Conservation (phyloP, 2,113 vertebrate genomes). For the Oryzias javanicus region DNA sequence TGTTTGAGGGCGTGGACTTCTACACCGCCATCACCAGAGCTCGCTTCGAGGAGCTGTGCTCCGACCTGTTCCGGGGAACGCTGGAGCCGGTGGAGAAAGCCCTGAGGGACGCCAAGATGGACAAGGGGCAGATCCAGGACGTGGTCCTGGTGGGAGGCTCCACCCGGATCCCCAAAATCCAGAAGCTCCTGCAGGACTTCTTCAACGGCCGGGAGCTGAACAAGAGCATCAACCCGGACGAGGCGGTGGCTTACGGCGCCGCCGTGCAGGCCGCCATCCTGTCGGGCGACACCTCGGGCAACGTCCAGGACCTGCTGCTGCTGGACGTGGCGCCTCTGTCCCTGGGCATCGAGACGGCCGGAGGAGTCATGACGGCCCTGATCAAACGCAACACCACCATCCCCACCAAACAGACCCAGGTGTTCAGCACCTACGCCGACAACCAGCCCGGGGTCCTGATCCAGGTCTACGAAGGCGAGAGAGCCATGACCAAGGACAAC, state of each 20-base stretch:
- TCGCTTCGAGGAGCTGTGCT: no score
- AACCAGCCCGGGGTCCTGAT: conserved; percentile 8
- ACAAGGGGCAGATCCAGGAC: conserved; percentile 4
- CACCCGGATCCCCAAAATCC: conserved; percentile 3
- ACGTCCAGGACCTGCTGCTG: no score
- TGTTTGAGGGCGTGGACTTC: no score
- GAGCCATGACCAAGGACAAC: no score
- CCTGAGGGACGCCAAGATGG: no score
- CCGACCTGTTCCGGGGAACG: no score
- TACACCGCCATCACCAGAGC: no score
- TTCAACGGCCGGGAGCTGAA: conserved; percentile 3
- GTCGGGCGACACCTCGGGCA: conserved; percentile 1
- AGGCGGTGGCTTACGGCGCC: conserved; percentile 5
- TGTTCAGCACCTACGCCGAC: conserved; percentile 1
- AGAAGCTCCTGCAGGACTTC: conserved; percentile 7
- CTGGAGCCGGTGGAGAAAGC: no score
- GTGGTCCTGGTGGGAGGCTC: conserved; percentile 7
- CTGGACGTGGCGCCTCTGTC: no score
- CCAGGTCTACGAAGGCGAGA: conserved; percentile 4
- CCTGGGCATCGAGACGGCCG: no score
- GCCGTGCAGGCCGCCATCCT: conserved; percentile 6
- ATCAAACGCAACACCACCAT: conserved; percentile 10
- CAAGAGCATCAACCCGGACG: conserved; percentile 7
- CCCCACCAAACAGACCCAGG: conserved; percentile 4
- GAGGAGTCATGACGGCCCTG: no score